These are phyloP conservation scores for Tympanuchus pallidicinctus DNA, from an alignment of 2,113 vertebrate species.

Conservation along the genomic window DNA sequence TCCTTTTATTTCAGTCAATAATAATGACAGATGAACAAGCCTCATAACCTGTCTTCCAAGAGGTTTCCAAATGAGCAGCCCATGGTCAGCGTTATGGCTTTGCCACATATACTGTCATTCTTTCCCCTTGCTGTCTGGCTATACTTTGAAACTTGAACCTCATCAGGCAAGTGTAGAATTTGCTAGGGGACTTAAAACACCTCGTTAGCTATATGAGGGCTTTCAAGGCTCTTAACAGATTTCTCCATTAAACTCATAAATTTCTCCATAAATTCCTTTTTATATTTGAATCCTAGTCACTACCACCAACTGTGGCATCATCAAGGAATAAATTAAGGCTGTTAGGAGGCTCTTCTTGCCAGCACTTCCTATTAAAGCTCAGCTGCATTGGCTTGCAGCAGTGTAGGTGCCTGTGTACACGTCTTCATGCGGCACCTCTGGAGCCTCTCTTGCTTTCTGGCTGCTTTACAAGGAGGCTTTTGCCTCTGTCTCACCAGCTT, in stretches of 20 bases:
- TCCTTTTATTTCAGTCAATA: conserved; percentile 69
- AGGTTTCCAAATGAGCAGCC: conserved; percentile 57
- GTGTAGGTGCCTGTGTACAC: neutral
- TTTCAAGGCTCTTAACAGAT: conserved; percentile 68
- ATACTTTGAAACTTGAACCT: conserved; percentile 66
- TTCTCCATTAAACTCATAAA: conserved; percentile 68
- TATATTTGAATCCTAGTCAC: conserved; percentile 61
- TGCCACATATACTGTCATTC: conserved; percentile 59
- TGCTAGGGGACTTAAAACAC: conserved; percentile 73
- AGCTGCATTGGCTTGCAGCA: neutral
- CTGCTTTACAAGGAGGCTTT: neutral
- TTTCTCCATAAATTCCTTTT: conserved; percentile 70
- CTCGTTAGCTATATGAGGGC: conserved; percentile 67
- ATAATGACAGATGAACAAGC: conserved; percentile 48
- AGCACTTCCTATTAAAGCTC: conserved; percentile 4
- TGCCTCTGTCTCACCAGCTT: neutral
- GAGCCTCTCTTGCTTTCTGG: neutral
- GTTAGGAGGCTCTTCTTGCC: conserved; percentile 13
- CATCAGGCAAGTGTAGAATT: conserved; percentile 62
- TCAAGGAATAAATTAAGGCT: conserved; percentile 53
- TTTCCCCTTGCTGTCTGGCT: conserved; percentile 76
- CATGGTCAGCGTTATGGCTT: neutral
- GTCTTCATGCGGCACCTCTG: neutral
- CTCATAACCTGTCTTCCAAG: conserved; percentile 67
- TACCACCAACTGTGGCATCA: conserved; percentile 57